Evolutionary conservation across 2,888 invertebrate genomes (phyloP), one percentile per base, ranked within the genome.

Genomic region (Amblyjoppa proteus): DNA sequence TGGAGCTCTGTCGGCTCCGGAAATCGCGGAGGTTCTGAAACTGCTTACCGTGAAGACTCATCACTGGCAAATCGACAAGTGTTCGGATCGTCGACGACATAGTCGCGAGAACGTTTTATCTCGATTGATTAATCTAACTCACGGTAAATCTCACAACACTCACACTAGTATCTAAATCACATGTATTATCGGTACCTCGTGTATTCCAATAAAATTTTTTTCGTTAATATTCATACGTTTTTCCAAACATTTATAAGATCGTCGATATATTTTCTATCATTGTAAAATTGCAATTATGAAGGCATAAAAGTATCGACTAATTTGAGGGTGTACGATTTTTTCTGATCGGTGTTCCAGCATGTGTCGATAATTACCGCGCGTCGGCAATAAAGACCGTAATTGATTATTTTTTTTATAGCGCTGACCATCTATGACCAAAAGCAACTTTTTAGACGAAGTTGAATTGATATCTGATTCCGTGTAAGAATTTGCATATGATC

Each of bases 51-150:
- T 99, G 86, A 98, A 98, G 94, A 97, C 98, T 0, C 99, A 99
- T 95, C 99, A 99, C 94, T 99, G 99, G 99, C 96, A 97, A 93
- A 99, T 99, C 83, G 96, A 98, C 88, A 97, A 97, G 85, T 99
- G 99, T 91, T 99, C 99, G 87, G 99, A 95, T 99, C 90, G 96
- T 99, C 20, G 97, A 97, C 90, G 99, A 99, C 93, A 99, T 99
- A 87, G 97, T 99, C n/a, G 97, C 98, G 31, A 96, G 99, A 92
- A 98, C 99, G 94, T 99, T 99, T 94, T 97, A 98, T 11, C 95
- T 98, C 81, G 98, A 98, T 94, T 98, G 95, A 95, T 34, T 16
- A 56, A 41, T 53, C 53, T 53, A 28, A 34, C 13, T 16, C n/a
- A 28, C 28, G 45, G 45, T 16, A 25, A 28, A 73, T 49, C 28